Evolutionary conservation across 2,797 vertebrate species (phyloP).

Genomic region (Nothura maculosa): DNA sequence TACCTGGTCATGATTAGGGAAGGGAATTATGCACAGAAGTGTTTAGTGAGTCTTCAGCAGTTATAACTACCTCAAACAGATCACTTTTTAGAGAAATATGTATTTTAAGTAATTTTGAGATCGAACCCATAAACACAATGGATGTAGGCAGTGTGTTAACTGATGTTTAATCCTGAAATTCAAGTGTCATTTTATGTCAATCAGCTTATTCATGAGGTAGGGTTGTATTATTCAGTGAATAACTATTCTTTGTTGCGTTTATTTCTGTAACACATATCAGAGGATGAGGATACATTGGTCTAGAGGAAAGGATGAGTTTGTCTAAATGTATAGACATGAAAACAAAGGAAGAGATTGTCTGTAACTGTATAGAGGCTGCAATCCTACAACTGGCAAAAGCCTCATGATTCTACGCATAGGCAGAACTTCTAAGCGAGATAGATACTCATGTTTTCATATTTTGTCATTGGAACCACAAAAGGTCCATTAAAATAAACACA

Average conservation of each 20-base stretch:
- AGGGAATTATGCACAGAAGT: neutral
- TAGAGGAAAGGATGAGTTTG: neutral
- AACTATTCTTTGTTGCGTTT: neutral
- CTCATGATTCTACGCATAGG: neutral
- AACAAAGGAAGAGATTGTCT: neutral
- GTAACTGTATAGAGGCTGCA: neutral
- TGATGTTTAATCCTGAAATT: neutral
- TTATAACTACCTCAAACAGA: neutral
- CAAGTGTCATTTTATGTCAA: neutral
- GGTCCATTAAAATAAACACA: neutral
- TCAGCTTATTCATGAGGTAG: neutral
- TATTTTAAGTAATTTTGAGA: neutral
- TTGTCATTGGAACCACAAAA: neutral
- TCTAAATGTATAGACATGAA: neutral
- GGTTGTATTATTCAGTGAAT: slow-evolving; percentile 1
- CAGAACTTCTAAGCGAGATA: neutral
- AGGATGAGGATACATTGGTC: neutral
- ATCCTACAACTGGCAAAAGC: neutral
- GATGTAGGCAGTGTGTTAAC: neutral
- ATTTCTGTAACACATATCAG: neutral
- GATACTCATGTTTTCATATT: neutral
- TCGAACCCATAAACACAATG: neutral
- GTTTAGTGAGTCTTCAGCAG: neutral
- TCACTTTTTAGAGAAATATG: neutral
- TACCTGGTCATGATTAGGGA: neutral